Evolutionary conservation across 2,797 vertebrate species (phyloP), one percentile per base, ranked within the genome.

Genomic region (Pseudochromis fuscus): DNA sequence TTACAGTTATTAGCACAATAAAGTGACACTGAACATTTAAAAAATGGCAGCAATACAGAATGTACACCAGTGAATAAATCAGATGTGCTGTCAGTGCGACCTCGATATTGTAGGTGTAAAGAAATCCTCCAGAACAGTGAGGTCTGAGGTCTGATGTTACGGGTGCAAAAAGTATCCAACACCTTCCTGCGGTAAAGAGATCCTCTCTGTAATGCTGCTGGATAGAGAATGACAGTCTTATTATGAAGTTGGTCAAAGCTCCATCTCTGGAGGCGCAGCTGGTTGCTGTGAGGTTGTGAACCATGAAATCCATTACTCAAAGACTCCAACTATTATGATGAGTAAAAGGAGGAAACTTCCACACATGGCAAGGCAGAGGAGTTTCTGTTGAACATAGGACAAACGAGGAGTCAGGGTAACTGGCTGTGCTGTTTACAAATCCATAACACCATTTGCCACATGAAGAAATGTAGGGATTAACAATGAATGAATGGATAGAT

Each of bases 271-370:
- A 64, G 60, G 61, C 71, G 52, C 71, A 60, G 79, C 60, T 24
- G 78, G 28, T 55, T 40, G 46, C 75, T 62, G 55, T 40, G 52
- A 63, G 55, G 57, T 13, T 21, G 31, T 42, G 35, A 79, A 60
- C 37, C 37, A 38, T 31, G 67, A 53, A 66, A 64, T 72, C 60
- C 60, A 45, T 91, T 83, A 84, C 59, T 70, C 77, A 73, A 83
- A 90, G 38, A 89, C 46, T 58, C 86, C 90, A 65, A 93, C 93
- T 65, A 96, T 85, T 87, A 95, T 86, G 92, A 97, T 93, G 87
- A 95, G 93, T 82, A 96, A 85, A 86, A 96, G 91, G 86, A 96
- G 84, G 86, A 96, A 81, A 82, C 92, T 85, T 85, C 94, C 94
- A 89, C 95, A 96, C 61, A 95, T 85, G 89, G 94, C 89, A 67